These are phyloP conservation scores for Gambusia holbrooki DNA, from an alignment of 2,113 vertebrate species.

Conservation along the genomic window DNA sequence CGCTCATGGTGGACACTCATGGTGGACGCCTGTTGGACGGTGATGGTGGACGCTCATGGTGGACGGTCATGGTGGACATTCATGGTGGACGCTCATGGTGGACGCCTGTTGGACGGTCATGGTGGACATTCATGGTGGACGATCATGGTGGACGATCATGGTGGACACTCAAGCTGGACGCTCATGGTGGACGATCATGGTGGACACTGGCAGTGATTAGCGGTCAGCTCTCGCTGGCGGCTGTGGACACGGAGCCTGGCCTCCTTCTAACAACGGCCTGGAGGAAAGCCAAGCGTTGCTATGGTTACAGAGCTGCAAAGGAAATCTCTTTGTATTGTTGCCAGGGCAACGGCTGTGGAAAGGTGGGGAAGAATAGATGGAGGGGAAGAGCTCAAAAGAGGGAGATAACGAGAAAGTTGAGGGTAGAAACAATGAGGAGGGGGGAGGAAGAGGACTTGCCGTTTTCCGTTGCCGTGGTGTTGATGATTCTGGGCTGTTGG, in stretches of 20 bases:
- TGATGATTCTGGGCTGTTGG: constrained; percentile 49
- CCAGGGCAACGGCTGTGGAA: constrained; percentile 76
- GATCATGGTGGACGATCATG: too few relatives aligned
- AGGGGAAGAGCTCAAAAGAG: background rate
- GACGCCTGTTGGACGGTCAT: too few relatives aligned
- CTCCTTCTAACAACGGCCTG: constrained; percentile 67
- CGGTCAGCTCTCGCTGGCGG: constrained; percentile 35
- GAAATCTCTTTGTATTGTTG: constrained; percentile 80
- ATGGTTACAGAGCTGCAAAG: constrained; percentile 73
- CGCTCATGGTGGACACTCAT: too few relatives aligned
- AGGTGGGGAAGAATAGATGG: constrained; percentile 41
- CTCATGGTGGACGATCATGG: background rate
- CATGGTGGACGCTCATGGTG: too few relatives aligned
- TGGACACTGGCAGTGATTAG: constrained; percentile 14
- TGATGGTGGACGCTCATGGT: too few relatives aligned
- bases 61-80: too few relatives aligned
- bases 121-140: too few relatives aligned
- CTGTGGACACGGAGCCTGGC: constrained; percentile 45
- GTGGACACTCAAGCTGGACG: too few relatives aligned
- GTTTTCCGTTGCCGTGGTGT: constrained; percentile 3
- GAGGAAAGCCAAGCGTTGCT: constrained; percentile 78
- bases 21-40: too few relatives aligned
- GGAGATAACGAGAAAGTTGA: constrained; percentile 9
- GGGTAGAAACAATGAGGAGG: background rate
- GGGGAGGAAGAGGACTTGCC: background rate